Evolutionary conservation across 2,797 vertebrate genomes (phyloP).

Genomic region (Sphenopsis melanotis): DNA sequence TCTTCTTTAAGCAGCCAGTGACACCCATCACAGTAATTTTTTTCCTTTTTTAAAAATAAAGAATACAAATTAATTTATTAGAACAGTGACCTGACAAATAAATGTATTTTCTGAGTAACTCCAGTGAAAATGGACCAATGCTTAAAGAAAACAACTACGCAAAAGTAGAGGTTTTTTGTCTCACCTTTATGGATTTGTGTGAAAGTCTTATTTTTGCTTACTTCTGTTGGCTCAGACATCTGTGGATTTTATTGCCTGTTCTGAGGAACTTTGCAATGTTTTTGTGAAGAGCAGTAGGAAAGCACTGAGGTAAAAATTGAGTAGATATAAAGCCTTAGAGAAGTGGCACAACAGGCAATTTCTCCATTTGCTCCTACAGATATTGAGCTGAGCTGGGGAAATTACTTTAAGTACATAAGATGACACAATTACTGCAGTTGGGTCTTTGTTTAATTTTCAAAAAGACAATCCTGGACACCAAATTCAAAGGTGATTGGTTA

Average conservation of each 20-base stretch:
- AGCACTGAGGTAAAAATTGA: slow-evolving; percentile 30
- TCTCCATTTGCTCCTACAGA: slow-evolving; percentile 49
- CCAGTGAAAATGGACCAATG: neutral
- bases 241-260: slow-evolving; percentile 44
- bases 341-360: slow-evolving; percentile 55
- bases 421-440: slow-evolving; percentile 54
- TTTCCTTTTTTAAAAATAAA: neutral
- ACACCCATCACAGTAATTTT: neutral
- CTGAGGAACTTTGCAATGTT: slow-evolving; percentile 18
- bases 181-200: neutral
- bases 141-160: neutral
- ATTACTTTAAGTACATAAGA: slow-evolving; percentile 55
- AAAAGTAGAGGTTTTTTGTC: neutral
- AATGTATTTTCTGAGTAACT: neutral
- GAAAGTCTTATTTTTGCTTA: slow-evolving; percentile 32
- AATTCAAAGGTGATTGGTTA: slow-evolving; percentile 50
- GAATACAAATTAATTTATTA: neutral
- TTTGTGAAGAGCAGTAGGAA: slow-evolving; percentile 25
- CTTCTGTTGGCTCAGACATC: slow-evolving; percentile 11
- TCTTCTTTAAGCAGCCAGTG: neutral
- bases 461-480: slow-evolving; percentile 19
- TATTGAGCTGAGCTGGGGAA: slow-evolving; percentile 49
- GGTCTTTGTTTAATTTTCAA: slow-evolving; percentile 62
- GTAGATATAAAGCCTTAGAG: slow-evolving; percentile 31
- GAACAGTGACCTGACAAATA: neutral